phyloP scores from a whole-genome alignment of 64 coral and sea anemone species.

The Anthopleura sola region DNA sequence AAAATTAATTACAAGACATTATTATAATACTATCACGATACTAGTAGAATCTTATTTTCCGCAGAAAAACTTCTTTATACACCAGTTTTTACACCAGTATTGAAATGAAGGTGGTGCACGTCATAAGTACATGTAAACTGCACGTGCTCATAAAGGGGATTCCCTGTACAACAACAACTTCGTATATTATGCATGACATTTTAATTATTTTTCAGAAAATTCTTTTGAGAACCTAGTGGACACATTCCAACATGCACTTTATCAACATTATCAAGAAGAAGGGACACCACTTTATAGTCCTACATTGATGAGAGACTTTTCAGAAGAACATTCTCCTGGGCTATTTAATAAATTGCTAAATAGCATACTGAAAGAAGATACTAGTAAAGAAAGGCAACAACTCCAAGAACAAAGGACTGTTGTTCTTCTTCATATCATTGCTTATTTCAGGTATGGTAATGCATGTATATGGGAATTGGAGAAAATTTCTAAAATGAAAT shows the following conservation, averaged over 20 bases:
- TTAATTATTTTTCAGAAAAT: conserved; percentile 13
- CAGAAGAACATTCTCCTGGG: conserved; percentile 52
- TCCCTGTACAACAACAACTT: not conserved
- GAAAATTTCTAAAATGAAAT: not conserved
- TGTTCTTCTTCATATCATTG: conserved; percentile 50
- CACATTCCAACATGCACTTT: conserved; percentile 35
- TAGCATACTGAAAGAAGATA: conserved; percentile 18
- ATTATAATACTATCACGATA: no score
- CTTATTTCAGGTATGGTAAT: conserved; percentile 49
- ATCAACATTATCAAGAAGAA: conserved; percentile 16
- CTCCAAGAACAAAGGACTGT: conserved; percentile 51
- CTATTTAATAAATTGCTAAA: conserved; percentile 25
- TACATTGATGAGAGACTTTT: conserved; percentile 37
- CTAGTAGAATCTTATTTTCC: no score
- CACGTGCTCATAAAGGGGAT: not conserved
- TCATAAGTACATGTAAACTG: no score
- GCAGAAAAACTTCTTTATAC: no score
- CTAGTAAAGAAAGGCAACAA: not conserved
- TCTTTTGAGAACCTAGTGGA: conserved; percentile 46
- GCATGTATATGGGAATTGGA: not conserved
- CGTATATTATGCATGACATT: no score
- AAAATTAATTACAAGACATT: no score
- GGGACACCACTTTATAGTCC: conserved; percentile 39
- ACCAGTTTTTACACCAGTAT: no score
- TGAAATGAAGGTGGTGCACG: no score